Base-by-base conservation (phyloP, 2,888 invertebrate genomes). In the Hyles lineata region DNA sequence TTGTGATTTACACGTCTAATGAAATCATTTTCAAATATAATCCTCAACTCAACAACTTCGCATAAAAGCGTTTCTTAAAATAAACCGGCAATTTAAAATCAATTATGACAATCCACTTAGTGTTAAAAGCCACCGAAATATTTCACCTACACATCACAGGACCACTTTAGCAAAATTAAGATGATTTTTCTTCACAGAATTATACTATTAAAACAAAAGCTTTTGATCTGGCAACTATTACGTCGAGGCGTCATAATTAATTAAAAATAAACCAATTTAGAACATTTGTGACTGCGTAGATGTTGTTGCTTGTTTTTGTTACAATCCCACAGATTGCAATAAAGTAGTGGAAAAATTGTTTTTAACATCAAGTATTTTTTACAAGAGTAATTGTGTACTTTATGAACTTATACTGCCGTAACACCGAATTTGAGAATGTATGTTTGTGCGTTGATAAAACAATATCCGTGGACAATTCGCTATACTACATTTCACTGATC, bases 171-270 rank as follows among this genome's bases (percentile, higher is more conserved):
- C 59, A 69, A 74, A 71, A 75, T 73, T 60, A 73, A 72, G 72
- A 70, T 67, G 71, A 70, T 75, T 72, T 72, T 67, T 72, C 71
- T 63, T 35, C 58, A 19, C 19, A 72, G 63, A 58, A 67, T 63
- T 67, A 72, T 58, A 58, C 43, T 55, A 67, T 72, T 72, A 72
- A 77, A 78, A 78, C 76, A 77, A 79, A 76, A 77, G 75, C 72
- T 77, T 77, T 82, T 76, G 76, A 76, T 79, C 72, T 79, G 81
- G 78, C 83, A 76, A 74, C 76, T 81, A 82, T 82, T 76, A 78
- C 81, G 77, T 83, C 82, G 82, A 80, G 80, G 83, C 79, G 78
- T 80, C 83, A 75, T 82, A 83, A 84, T 84, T 84, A 83, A 80
- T 77, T 67, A 72, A 78, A 80, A 82, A 83, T 83, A 83, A 84